These are phyloP conservation scores for Gastrophysa polygoni DNA, from an alignment of 2,888 invertebrate species.

Conservation along the genomic window DNA sequence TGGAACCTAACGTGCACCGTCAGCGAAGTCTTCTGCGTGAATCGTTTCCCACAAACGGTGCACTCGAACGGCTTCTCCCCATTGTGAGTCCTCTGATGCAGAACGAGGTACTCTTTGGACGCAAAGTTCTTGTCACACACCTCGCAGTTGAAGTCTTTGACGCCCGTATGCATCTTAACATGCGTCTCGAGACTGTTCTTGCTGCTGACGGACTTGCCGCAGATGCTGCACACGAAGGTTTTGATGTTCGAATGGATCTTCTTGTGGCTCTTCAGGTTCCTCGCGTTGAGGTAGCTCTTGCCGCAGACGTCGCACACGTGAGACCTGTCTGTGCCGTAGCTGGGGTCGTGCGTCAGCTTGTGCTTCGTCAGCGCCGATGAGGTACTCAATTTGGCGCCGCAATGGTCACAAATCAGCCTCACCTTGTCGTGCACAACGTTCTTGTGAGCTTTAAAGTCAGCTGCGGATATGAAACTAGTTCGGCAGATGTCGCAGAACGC, in stretches of 20 bases:
- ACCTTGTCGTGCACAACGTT: conserved; percentile 46
- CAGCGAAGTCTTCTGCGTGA: conserved; percentile 64
- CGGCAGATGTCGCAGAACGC: conserved; percentile 51
- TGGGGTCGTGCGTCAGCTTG: conserved; percentile 44
- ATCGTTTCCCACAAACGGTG: conserved; percentile 63
- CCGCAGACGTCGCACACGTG: conserved; percentile 58
- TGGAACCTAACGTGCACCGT: conserved; percentile 64
- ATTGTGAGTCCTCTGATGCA: conserved; percentile 64
- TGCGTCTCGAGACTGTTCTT: conserved; percentile 52
- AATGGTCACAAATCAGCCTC: conserved; percentile 46
- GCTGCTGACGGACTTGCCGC: conserved; percentile 54
- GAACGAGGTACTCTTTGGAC: conserved; percentile 59
- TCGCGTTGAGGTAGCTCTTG: conserved; percentile 55
- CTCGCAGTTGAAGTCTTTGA: conserved; percentile 48
- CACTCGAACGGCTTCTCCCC: conserved; percentile 64
- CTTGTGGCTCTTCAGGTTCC: conserved; percentile 50
- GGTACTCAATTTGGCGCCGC: conserved; percentile 45
- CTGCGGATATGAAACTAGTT: conserved; percentile 49
- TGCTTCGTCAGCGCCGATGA: conserved; percentile 48
- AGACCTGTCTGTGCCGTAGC: conserved; percentile 44
- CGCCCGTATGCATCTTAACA: conserved; percentile 55
- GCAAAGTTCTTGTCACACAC: conserved; percentile 49
- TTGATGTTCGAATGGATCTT: conserved; percentile 45
- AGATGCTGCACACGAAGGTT: conserved; percentile 50
- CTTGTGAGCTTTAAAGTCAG: conserved; percentile 46